phyloP scores from a whole-genome alignment of 1,140 invertebrate genomes.

The Bactericera cockerelli region DNA sequence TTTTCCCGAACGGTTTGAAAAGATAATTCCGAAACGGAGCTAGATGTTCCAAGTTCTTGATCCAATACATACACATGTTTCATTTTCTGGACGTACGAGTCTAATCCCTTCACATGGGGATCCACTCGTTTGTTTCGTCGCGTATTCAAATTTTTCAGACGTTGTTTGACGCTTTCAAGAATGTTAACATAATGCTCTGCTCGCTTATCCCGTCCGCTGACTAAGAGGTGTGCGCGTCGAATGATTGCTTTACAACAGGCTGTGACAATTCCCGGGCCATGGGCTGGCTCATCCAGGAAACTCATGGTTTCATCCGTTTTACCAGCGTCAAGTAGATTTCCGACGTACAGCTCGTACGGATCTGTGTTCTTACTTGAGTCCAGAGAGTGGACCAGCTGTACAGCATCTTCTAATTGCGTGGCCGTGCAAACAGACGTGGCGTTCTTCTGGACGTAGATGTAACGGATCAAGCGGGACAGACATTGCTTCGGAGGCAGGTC shows the following conservation, averaged over 20 bases:
- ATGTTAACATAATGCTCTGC: neutral
- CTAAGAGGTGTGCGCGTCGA: neutral
- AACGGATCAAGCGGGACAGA: neutral
- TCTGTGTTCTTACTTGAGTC: neutral
- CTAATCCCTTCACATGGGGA: neutral
- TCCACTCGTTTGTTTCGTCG: neutral
- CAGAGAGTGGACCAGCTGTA: neutral
- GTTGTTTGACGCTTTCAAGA: neutral
- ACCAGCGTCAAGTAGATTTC: neutral
- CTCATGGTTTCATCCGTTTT: neutral
- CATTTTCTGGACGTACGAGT: neutral
- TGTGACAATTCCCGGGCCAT: neutral
- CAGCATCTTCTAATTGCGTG: neutral
- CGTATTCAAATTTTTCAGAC: neutral
- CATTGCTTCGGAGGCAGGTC: neutral
- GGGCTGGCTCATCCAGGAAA: neutral
- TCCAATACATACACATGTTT: neutral
- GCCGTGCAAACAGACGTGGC: neutral
- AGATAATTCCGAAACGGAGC: no score
- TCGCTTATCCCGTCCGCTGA: neutral
- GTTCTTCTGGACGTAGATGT: neutral
- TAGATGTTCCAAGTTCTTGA: no score
- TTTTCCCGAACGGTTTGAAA: no score
- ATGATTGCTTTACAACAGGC: slow-evolving; percentile 2
- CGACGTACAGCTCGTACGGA: neutral